phyloP scores from a whole-genome alignment of 2,888 invertebrate species.

The Dicycla oo region DNA sequence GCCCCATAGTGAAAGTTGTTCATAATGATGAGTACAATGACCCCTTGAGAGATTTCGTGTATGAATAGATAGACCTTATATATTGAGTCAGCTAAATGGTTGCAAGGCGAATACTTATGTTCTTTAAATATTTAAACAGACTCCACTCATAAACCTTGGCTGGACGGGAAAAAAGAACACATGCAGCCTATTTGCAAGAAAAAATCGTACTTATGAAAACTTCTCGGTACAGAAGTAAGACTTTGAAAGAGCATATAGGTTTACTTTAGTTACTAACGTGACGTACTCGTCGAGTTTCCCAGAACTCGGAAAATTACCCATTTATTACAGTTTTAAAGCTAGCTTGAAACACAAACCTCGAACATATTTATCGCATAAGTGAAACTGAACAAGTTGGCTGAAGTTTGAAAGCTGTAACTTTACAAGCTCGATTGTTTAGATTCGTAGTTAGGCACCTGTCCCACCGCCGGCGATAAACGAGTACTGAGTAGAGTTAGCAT shows the following conservation, averaged over 20 bases:
- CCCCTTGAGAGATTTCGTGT: no score
- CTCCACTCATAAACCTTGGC: not conserved
- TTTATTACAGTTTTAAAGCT: constrained; percentile 40
- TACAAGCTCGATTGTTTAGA: constrained; percentile 78
- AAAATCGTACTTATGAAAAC: no score
- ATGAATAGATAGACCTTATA: no score
- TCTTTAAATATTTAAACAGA: not conserved
- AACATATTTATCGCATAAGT: constrained; percentile 59
- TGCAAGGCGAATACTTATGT: not conserved
- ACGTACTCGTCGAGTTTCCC: constrained; percentile 12
- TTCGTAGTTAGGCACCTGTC: constrained; percentile 63
- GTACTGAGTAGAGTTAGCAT: not conserved
- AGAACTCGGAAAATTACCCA: constrained; percentile 33
- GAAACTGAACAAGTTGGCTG: constrained; percentile 70
- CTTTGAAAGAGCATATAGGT: constrained; percentile 3
- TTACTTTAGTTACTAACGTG: constrained; percentile 1
- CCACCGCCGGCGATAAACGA: not conserved
- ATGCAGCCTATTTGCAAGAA: no score
- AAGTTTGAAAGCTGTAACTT: constrained; percentile 75
- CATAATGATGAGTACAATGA: no score
- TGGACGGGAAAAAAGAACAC: not conserved
- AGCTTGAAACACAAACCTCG: constrained; percentile 46
- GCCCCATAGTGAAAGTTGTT: no score
- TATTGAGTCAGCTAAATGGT: not conserved
- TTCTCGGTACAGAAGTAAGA: not conserved